Evolutionary conservation across 2,113 vertebrate genomes (phyloP), one percentile per base, ranked within the genome.

Genomic region (Charina bottae): DNA sequence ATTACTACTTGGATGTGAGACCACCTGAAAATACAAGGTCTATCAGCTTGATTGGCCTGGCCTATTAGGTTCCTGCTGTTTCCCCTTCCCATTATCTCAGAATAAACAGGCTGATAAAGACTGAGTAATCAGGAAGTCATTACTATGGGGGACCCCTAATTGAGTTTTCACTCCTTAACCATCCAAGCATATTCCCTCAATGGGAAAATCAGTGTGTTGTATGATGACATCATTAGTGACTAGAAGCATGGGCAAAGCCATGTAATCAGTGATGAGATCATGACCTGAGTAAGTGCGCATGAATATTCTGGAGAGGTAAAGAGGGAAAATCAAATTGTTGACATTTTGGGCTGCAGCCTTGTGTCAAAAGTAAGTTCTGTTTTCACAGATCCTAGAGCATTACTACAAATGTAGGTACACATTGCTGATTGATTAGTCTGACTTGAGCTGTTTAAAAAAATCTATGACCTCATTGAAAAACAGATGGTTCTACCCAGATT

Each of bases 401-500:
- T 24, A 9, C n/a, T 89, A 24, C 24, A 13, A 33, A 2, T 26
- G 21, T 10, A 54, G 21, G 8, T 56, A 56, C 7, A 28, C 19
- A 37, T 33, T 86, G 21, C 33, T 58, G 62, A 46, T 11, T 24
- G 2, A 42, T 28, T 87, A 46, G 60, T 78, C 49, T 72, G 24
- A 68, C n/a, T 28, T 23, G 68, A 10, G 26, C 2, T 85, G 62
- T 53, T 86, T 85, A 23, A 19, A 68, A n/a, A 33, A 21, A 42
- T 72, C 23, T 56, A 59, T 53, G 86, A 83, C 10, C 19, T 83
- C 7, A 53, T 12, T 37, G 12, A 88, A 88, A 15, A 37, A 24
- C 19, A 78, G 17, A 21, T 23, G 13, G 37, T 53, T 46, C 55
- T 88, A 1, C 17, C 4, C 90, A 83, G 91, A 85, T 95, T 92